A percentile compares a stretch with the other conserved stretches of the same genome.
phyloP scores from a whole-genome alignment of 2,797 vertebrate species.

The Morus bassanus region DNA sequence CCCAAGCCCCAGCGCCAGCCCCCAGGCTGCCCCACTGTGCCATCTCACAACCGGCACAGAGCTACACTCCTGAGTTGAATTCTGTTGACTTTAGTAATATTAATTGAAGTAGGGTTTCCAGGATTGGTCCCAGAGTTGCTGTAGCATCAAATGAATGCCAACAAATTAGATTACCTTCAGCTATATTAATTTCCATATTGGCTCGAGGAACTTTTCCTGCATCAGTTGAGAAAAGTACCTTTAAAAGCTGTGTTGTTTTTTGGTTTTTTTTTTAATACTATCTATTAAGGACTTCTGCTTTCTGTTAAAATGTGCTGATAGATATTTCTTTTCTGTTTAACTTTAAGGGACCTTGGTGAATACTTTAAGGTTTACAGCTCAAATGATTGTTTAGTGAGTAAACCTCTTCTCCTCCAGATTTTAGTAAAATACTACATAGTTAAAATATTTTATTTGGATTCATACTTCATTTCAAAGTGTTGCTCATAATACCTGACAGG shows the following conservation, averaged over 20 bases:
- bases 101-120: conserved; percentile 3
- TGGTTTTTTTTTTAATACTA: neutral
- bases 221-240: conserved; percentile 8
- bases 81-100: conserved; percentile 21
- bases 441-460: conserved; percentile 68
- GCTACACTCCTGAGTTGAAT: neutral
- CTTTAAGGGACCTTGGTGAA: conserved; percentile 40
- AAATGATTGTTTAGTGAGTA: conserved; percentile 48
- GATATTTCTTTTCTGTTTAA: conserved; percentile 42
- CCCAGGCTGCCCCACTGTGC: neutral
- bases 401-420: conserved; percentile 59
- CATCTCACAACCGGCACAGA: neutral
- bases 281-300: neutral
- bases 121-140: conserved; percentile 15
- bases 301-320: conserved; percentile 36
- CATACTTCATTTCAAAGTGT: conserved; percentile 58
- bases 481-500: conserved; percentile 48
- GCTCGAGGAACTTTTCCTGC: neutral
- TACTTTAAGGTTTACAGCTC: conserved; percentile 32
- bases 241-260: neutral
- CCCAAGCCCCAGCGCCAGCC: neutral
- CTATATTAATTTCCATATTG: conserved; percentile 37
- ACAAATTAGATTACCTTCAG: conserved; percentile 33
- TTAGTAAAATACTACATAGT: conserved; percentile 19
- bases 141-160: conserved; percentile 46